phyloP scores from a whole-genome alignment of 2,797 vertebrate genomes.

The Oreortyx pictus region DNA sequence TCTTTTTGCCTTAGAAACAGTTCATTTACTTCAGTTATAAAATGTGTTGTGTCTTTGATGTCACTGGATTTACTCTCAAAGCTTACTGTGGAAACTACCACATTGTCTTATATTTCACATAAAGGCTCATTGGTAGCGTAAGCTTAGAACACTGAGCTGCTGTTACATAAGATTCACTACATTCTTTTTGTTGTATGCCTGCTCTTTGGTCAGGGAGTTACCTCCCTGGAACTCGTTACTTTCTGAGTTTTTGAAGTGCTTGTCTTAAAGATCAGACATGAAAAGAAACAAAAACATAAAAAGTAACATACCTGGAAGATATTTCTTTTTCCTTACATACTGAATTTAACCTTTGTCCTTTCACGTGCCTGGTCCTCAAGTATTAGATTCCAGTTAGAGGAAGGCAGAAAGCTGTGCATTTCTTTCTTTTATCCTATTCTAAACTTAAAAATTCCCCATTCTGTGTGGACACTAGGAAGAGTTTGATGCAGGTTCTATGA shows the following conservation, averaged over 20 bases:
- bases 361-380: not conserved
- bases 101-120: not conserved
- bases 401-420: not conserved
- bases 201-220: not conserved
- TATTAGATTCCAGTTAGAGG: not conserved
- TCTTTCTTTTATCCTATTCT: not conserved
- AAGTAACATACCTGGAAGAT: not conserved
- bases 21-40: conserved; percentile 18
- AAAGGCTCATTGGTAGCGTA: not conserved
- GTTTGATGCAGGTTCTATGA: not conserved
- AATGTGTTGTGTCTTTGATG: not conserved
- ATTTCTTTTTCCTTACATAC: not conserved
- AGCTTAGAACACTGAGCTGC: not conserved
- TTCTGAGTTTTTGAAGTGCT: not conserved
- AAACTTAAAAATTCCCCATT: not conserved
- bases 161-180: not conserved
- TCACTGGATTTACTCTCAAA: not conserved
- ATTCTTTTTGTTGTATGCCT: not conserved
- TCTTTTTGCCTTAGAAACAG: not conserved
- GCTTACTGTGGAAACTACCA: not conserved
- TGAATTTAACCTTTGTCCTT: not conserved
- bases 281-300: not conserved
- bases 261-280: not conserved
- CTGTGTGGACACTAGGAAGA: not conserved
- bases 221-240: not conserved